phyloP scores from a whole-genome alignment of 2,113 vertebrate genomes.

The Apus apus region DNA sequence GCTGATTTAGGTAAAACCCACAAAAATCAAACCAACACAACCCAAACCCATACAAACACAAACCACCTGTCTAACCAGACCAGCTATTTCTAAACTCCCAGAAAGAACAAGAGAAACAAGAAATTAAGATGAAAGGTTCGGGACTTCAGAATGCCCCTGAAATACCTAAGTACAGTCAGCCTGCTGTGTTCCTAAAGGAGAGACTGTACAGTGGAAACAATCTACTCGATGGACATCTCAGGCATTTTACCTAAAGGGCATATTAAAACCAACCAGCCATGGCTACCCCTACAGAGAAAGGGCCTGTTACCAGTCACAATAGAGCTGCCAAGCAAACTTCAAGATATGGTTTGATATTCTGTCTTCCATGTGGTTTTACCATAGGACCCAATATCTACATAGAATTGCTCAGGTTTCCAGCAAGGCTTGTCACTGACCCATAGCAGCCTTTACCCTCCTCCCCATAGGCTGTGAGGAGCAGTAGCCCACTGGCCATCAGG shows the following conservation, averaged over 20 bases:
- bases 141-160: neutral
- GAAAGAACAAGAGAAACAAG: neutral
- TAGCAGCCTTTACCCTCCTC: no score
- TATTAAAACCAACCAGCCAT: neutral
- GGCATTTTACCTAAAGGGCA: neutral
- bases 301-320: neutral
- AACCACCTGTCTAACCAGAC: neutral
- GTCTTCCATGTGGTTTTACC: no score
- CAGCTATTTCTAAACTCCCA: no score
- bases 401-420: neutral
- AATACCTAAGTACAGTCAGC: neutral
- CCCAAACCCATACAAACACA: no score
- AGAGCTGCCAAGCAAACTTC: no score
- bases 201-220: neutral
- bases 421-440: no score
- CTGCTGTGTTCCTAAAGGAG: neutral
- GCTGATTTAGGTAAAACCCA: neutral
- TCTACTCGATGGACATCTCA: neutral
- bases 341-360: neutral
- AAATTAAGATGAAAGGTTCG: neutral
- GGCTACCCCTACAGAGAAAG: fast-evolving
- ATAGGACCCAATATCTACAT: neutral
- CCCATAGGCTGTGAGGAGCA: no score
- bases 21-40: neutral
- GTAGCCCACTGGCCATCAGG: no score